Conservation (phyloP, 2,888 invertebrate species). For the Patella pellucida region DNA sequence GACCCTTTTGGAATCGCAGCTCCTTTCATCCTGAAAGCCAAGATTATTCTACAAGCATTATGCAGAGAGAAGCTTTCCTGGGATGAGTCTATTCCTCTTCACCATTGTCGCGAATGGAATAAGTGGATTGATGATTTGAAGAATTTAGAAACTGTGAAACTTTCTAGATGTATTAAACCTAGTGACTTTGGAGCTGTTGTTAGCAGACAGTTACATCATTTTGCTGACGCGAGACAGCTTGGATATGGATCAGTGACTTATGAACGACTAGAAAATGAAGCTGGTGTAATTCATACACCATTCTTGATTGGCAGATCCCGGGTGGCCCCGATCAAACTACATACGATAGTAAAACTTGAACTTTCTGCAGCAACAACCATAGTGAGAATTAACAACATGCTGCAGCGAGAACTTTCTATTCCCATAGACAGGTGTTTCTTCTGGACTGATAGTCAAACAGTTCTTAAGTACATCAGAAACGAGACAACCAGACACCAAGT, state of each 20-base stretch:
- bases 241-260: conserved; percentile 16
- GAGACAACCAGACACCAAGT: conserved; percentile 12
- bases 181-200: not conserved
- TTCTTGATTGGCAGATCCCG: conserved; percentile 19
- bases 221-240: not conserved
- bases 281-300: conserved; percentile 3
- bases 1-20: conserved; percentile 22
- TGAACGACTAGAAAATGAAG: not conserved
- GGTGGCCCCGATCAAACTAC: conserved; percentile 11
- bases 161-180: conserved; percentile 8
- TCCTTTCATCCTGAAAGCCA: conserved; percentile 15
- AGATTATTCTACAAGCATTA: conserved; percentile 13
- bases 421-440: conserved; percentile 1
- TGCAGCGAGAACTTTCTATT: not conserved
- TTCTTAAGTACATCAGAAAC: conserved; percentile 13
- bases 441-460: conserved; percentile 22
- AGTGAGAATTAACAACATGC: conserved; percentile 16
- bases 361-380: conserved; percentile 13
- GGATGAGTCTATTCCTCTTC: conserved; percentile 2
- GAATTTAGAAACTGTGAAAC: not conserved
- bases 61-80: not conserved
- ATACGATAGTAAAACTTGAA: conserved; percentile 11
- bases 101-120: not conserved
- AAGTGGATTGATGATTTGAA: conserved; percentile 14
- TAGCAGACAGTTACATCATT: conserved; percentile 10